phyloP scores from a whole-genome alignment of 2,888 invertebrate species.

The Papilio gigon region DNA sequence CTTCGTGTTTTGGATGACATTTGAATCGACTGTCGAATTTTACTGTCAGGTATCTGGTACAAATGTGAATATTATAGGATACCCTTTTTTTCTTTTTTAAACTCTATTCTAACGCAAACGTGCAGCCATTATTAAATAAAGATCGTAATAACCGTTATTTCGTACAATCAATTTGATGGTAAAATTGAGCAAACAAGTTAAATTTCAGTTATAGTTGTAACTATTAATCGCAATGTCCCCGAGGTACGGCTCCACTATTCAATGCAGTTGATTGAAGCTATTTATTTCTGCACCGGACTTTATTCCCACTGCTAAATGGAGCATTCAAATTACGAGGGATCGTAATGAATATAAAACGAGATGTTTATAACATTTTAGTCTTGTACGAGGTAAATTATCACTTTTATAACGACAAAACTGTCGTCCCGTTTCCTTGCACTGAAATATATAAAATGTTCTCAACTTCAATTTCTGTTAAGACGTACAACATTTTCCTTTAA shows the following conservation, averaged over 20 bases:
- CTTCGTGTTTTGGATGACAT: too few species aligned
- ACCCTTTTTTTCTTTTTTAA: too few species aligned
- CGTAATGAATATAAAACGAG: conserved; percentile 45
- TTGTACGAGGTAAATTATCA: conserved; percentile 28
- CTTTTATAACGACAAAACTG: conserved; percentile 18
- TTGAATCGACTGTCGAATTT: too few species aligned
- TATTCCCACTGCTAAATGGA: conserved; percentile 24
- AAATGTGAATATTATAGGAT: too few species aligned
- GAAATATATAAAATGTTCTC: not conserved
- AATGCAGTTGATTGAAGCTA: conserved; percentile 35
- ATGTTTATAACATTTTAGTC: conserved; percentile 43
- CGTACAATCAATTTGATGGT: conserved; percentile 2
- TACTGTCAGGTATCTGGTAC: too few species aligned
- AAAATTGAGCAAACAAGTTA: conserved; percentile 20
- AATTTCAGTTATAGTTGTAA: conserved; percentile 19
- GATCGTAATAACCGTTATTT: too few species aligned
- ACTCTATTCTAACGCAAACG: too few species aligned
- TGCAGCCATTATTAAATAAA: too few species aligned
- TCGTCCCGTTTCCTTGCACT: not conserved
- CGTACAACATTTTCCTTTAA: too few species aligned
- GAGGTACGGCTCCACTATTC: conserved; percentile 26
- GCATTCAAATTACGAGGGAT: conserved; percentile 33
- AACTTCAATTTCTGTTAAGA: not conserved
- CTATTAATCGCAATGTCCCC: conserved; percentile 15
- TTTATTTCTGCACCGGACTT: conserved; percentile 31